phyloP scores from a whole-genome alignment of 1,140 invertebrate species.

The Drosophila ficusphila region DNA sequence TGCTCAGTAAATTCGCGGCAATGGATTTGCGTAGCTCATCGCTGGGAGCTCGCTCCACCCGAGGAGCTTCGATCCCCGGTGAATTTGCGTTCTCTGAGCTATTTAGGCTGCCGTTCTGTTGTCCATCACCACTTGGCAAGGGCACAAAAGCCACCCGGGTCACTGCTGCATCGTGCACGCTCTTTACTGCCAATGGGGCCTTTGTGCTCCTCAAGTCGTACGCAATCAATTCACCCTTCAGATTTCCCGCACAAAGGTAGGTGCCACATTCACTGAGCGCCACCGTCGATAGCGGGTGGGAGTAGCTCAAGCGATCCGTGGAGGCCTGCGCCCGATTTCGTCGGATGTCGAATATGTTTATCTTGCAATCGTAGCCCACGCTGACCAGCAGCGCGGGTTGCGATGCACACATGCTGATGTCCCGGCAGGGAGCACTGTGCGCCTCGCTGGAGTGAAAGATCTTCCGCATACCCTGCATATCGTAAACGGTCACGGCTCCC shows the following conservation, averaged over 20 bases:
- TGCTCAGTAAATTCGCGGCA: conserved; percentile 39
- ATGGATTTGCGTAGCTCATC: conserved; percentile 66
- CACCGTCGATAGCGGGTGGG: conserved; percentile 71
- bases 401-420: conserved; percentile 66
- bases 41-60: conserved; percentile 37
- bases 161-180: conserved; percentile 66
- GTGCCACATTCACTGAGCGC: conserved; percentile 74
- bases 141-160: conserved; percentile 76
- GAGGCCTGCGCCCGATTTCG: conserved; percentile 56
- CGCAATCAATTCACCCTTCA: conserved; percentile 79
- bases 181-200: conserved; percentile 45
- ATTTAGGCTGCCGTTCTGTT: conserved; percentile 50
- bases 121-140: conserved; percentile 39
- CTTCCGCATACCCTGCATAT: conserved; percentile 69
- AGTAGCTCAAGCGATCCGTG: conserved; percentile 45
- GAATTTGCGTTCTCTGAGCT: conserved; percentile 31
- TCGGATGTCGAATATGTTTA: conserved; percentile 80
- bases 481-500: conserved; percentile 70
- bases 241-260: conserved; percentile 77
- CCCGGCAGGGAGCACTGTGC: conserved; percentile 75
- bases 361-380: conserved; percentile 78
- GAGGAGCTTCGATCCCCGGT: conserved; percentile 9
- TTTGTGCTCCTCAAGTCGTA: conserved; percentile 78
- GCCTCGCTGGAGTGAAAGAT: conserved; percentile 66
- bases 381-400: conserved; percentile 71